Conservation (phyloP, 2,888 invertebrate genomes). For the Phragmatobia fuliginosa region DNA sequence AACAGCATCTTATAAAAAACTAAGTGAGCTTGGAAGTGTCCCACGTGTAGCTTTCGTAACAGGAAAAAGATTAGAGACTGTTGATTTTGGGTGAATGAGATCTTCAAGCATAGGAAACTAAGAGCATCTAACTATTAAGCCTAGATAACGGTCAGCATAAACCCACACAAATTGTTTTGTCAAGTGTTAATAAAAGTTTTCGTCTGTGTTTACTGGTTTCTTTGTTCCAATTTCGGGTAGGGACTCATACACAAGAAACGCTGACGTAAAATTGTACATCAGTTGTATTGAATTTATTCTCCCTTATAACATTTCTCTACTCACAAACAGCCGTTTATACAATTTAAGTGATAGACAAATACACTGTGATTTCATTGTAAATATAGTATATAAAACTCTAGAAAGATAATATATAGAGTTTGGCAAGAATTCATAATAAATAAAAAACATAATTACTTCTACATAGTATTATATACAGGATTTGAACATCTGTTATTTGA, state of each 20-base stretch:
- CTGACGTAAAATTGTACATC: constrained; percentile 80
- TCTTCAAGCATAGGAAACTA: not conserved
- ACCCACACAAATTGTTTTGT: not conserved
- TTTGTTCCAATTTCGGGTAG: constrained; percentile 20
- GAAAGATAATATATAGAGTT: constrained; percentile 86
- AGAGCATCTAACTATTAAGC: not conserved
- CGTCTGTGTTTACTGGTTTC: constrained; percentile 11
- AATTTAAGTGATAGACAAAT: constrained; percentile 82
- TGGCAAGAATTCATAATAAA: constrained; percentile 86
- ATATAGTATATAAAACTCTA: constrained; percentile 86
- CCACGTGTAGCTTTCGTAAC: constrained; percentile 86
- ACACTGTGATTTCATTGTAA: constrained; percentile 85
- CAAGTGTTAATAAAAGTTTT: constrained; percentile 7
- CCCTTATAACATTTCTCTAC: constrained; percentile 80
- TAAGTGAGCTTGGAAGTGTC: constrained; percentile 70
- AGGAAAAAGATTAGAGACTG: constrained; percentile 85
- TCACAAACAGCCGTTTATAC: constrained; percentile 83
- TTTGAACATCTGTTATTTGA: constrained; percentile 91
- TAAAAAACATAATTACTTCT: constrained; percentile 85
- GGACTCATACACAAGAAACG: constrained; percentile 60
- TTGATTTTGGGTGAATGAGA: constrained; percentile 78
- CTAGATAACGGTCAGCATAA: not conserved
- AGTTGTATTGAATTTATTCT: constrained; percentile 84
- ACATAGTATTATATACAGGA: constrained; percentile 96
- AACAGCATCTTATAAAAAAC: constrained; percentile 65